Evolutionary conservation across 1,140 invertebrate genomes (phyloP), one percentile per base, ranked within the genome.

Genomic region (Choristoneura fumiferana): DNA sequence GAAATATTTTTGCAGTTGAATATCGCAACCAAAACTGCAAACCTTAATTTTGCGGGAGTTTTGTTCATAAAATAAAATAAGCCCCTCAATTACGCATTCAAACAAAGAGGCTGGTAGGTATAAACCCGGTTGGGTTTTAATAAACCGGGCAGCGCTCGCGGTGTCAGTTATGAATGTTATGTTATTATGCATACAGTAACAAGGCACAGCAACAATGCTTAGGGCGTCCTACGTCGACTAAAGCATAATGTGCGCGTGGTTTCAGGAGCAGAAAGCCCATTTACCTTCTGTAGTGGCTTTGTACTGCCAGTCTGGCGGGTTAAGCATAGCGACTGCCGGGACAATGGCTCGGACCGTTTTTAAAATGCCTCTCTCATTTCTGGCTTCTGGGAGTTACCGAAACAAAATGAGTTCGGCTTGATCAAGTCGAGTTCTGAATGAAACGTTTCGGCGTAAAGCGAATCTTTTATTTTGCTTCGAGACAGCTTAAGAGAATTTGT

Each of bases 211-310:
- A 60, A 69, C 65, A 68, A 65, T 62, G 54, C 63, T 69, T 52
- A 45, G 53, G 29, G 63, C 56, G 62, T 58, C 63, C 63, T 65
- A 65, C 60, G 36, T 35, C 52, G 58, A 57, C 63, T 75, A 69
- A 76, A 77, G 65, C 65, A 75, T 72, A 75, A 77, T 69, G 67
- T 63, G 60, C 62, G 33, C 62, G 56, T 66, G 33, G 75, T 74
- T 80, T 73, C 67, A 71, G 71, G 61, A 66, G 58, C 65, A 79
- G 69, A 78, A 77, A 77, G 71, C 76, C 76, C 73, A 82, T 80
- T 82, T 80, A 75, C 73, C 71, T 73, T 73, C 58, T 66, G 69
- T 76, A 82, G 77, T 77, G 75, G 69, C 77, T 80, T 79, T 80
- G 72, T 77, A 67, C 69, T 60, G 63, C 59, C 55, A 76, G 69